Evolutionary conservation across 1,140 invertebrate species (phyloP).

Genomic region (Drosophila trapezifrons): DNA sequence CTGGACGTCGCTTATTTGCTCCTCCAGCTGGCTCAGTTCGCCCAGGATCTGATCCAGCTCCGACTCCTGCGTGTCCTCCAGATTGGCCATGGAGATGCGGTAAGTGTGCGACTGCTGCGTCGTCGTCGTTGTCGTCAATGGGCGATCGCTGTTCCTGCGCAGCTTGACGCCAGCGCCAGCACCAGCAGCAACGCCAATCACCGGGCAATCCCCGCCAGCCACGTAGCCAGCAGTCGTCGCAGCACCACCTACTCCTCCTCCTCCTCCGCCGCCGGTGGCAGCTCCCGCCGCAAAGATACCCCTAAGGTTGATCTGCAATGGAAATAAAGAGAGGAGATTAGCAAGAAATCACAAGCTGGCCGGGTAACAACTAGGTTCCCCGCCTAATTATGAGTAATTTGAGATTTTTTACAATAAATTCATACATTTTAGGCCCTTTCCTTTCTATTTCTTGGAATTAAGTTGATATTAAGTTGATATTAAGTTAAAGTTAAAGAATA

Average conservation of each 20-base stretch:
- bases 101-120: constrained; percentile 85
- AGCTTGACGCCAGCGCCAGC: constrained; percentile 72
- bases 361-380: too few relatives aligned
- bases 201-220: constrained; percentile 46
- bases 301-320: constrained; percentile 60
- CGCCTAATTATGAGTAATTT: too few relatives aligned
- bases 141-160: constrained; percentile 72
- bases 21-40: constrained; percentile 95
- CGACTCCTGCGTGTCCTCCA: constrained; percentile 97
- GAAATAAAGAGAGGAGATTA: background rate
- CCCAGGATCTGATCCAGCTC: constrained; percentile 98
- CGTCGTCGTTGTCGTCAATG: constrained; percentile 38
- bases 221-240: constrained; percentile 17
- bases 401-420: too few relatives aligned
- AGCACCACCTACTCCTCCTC: constrained; percentile 33
- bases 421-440: too few relatives aligned
- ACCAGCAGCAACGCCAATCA: constrained; percentile 61
- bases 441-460: too few relatives aligned
- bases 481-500: too few relatives aligned
- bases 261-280: constrained; percentile 52
- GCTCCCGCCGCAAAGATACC: constrained; percentile 64
- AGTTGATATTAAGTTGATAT: too few relatives aligned
- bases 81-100: constrained; percentile 95
- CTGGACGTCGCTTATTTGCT: constrained; percentile 75
- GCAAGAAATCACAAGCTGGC: background rate